These are phyloP conservation scores for Dromiciops gliroides DNA, from an alignment of 2,113 vertebrate species.

Conservation along the genomic window DNA sequence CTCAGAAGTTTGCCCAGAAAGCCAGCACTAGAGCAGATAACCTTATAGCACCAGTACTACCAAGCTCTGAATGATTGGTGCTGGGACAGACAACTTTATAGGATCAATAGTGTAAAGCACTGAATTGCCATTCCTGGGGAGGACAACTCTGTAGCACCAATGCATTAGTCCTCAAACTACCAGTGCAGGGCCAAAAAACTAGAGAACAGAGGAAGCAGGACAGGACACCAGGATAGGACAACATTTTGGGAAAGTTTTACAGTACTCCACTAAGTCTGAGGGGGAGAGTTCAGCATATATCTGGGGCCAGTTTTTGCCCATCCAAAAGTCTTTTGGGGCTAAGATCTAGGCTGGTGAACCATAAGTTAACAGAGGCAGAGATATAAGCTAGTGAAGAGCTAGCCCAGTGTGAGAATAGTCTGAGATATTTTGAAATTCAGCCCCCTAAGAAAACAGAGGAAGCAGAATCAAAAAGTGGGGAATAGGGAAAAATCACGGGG, in stretches of 20 bases:
- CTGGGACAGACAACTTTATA: too few species aligned
- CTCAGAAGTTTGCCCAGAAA: too few species aligned
- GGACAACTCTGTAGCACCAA: neutral
- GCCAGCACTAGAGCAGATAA: too few species aligned
- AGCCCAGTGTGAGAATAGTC: neutral
- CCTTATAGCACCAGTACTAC: too few species aligned
- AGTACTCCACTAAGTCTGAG: neutral
- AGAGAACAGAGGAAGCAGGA: neutral
- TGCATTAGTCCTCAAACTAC: neutral
- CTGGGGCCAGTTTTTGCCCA: too few species aligned
- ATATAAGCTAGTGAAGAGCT: neutral
- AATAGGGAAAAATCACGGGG: neutral
- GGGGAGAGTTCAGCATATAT: neutral
- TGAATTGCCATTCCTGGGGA: neutral
- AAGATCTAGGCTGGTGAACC: neutral
- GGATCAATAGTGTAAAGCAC: neutral
- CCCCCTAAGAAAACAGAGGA: neutral
- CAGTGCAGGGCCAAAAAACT: too few species aligned
- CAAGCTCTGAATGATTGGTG: too few species aligned
- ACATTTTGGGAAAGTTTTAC: neutral
- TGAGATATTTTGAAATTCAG: neutral
- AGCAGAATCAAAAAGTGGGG: neutral
- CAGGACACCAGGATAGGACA: neutral
- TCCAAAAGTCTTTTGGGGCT: neutral
- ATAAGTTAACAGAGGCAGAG: neutral